Percentiles rank a stretch among this genome's conserved stretches.
These are phyloP conservation scores for Thera britannica DNA, from an alignment of 2,888 invertebrate genomes.

Conservation along the genomic window DNA sequence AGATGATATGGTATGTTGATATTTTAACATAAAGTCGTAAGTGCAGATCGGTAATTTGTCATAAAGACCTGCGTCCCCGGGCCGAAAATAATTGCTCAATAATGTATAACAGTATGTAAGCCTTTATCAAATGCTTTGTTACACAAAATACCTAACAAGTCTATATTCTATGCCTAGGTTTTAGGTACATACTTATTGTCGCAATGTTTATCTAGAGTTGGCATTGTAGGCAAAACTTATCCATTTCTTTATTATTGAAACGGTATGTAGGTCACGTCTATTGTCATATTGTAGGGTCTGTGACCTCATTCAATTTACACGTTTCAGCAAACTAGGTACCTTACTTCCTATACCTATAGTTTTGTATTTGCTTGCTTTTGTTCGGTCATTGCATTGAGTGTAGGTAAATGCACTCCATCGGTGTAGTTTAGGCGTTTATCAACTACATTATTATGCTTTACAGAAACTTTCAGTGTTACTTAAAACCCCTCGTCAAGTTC, in stretches of 20 bases:
- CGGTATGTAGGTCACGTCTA: slow-evolving; percentile 44
- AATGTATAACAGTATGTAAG: not conserved
- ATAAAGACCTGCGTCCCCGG: too few relatives aligned
- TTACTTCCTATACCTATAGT: slow-evolving; percentile 24
- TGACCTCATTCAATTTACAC: slow-evolving; percentile 51
- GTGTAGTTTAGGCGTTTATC: not conserved
- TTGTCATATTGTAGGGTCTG: slow-evolving; percentile 46
- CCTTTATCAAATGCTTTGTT: slow-evolving; percentile 15
- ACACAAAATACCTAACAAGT: not conserved
- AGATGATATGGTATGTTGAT: too few relatives aligned
- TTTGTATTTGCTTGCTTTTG: slow-evolving; percentile 48
- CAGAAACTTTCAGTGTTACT: too few relatives aligned
- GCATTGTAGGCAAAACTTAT: slow-evolving; percentile 11
- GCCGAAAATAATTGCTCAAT: not conserved
- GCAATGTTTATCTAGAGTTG: slow-evolving; percentile 22
- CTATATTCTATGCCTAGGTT: not conserved
- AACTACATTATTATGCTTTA: not conserved
- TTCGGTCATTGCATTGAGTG: slow-evolving; percentile 31
- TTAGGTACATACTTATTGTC: not conserved
- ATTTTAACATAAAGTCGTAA: too few relatives aligned
- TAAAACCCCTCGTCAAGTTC: too few relatives aligned
- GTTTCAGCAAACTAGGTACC: slow-evolving; percentile 28
- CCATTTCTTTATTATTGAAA: slow-evolving; percentile 42
- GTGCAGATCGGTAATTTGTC: too few relatives aligned
- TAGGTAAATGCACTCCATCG: slow-evolving; percentile 15